Percentiles rank a stretch among this genome's conserved stretches.
Conservation (phyloP, 2,797 vertebrate species). For the Balearica regulorum region DNA sequence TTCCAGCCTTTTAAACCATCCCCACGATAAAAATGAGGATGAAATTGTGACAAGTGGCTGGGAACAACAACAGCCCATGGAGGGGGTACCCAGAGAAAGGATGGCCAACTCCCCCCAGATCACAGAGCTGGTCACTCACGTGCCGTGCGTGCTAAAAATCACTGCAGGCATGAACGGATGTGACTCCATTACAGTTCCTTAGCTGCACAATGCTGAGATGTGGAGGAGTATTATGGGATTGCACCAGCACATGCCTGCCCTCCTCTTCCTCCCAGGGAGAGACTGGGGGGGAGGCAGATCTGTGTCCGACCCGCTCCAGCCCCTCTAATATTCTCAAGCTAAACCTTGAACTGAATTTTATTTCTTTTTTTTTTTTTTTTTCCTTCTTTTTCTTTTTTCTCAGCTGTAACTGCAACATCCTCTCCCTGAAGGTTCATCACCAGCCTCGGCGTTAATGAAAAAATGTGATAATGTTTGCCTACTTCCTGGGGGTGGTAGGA, state of each 20-base stretch:
- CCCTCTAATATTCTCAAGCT: neutral
- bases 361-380: too few relatives aligned
- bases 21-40: neutral
- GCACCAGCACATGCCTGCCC: neutral
- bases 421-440: neutral
- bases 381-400: neutral
- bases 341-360: neutral
- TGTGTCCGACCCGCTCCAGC: accelerated
- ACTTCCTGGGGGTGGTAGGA: neutral
- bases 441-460: slow-evolving; percentile 6
- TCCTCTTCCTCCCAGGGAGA: neutral
- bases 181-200: neutral
- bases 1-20: neutral
- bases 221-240: neutral
- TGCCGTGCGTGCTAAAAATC: accelerated
- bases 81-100: neutral
- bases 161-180: accelerated
- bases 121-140: neutral
- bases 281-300: too few relatives aligned
- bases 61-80: neutral
- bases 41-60: neutral
- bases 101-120: too few relatives aligned
- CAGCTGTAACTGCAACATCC: neutral
- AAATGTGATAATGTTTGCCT: neutral
- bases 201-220: neutral